Evolutionary conservation across 2,888 invertebrate species (phyloP).

Genomic region (Pseudococcus viburni): DNA sequence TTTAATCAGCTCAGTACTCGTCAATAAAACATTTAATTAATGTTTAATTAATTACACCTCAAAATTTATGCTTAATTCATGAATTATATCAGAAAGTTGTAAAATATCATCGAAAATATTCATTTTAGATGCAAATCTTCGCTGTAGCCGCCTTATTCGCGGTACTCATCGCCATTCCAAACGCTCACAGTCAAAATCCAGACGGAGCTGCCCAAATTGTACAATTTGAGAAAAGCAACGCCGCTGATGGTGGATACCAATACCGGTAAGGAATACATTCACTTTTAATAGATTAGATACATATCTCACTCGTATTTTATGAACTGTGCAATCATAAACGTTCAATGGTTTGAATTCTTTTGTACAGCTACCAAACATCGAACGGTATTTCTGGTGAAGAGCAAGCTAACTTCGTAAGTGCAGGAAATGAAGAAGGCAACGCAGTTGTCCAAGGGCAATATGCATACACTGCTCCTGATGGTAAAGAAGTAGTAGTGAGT

Average conservation of each 20-base stretch:
- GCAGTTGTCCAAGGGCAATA: constrained; percentile 81
- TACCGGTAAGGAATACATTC: background rate
- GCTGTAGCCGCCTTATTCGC: background rate
- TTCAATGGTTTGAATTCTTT: background rate
- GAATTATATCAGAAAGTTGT: too few species aligned
- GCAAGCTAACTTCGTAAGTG: constrained; percentile 80
- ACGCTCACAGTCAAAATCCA: background rate
- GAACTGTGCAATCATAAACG: too few species aligned
- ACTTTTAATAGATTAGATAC: too few species aligned
- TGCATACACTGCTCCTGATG: constrained; percentile 83
- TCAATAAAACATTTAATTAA: too few species aligned
- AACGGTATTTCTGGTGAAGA: constrained; percentile 83
- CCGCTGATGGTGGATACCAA: background rate
- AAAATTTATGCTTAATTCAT: too few species aligned
- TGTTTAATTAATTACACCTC: too few species aligned
- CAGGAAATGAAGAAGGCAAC: constrained; percentile 78
- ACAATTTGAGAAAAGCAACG: background rate
- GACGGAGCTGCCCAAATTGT: background rate
- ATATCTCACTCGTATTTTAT: too few species aligned
- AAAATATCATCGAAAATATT: background rate
- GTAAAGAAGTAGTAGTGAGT: constrained; percentile 75
- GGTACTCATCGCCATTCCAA: background rate
- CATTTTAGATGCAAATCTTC: background rate
- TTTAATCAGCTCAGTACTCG: too few species aligned
- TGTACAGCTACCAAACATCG: constrained; percentile 79